A percentile compares a stretch with the other conserved stretches of the same genome.
Evolutionary conservation across 2,113 vertebrate species (phyloP).

Genomic region (Nyctereutes procyonoides): DNA sequence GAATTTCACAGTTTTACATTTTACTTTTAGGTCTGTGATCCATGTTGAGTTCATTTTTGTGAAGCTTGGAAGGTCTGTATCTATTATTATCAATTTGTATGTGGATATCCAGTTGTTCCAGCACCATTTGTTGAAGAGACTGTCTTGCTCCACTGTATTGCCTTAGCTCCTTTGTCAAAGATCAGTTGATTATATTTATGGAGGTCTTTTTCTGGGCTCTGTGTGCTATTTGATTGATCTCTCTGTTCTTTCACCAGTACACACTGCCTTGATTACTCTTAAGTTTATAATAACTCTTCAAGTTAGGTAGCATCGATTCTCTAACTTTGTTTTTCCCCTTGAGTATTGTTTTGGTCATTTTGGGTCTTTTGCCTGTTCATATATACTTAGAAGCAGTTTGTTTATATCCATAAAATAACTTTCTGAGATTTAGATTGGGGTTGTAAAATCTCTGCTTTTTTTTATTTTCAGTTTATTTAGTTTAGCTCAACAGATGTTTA

Average conservation of each 20-base stretch:
- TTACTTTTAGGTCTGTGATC: background rate
- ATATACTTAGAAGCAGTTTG: background rate
- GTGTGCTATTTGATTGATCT: background rate
- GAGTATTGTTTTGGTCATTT: background rate
- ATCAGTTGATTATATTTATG: background rate
- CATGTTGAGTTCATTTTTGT: background rate
- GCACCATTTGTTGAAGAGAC: background rate
- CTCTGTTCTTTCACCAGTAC: background rate
- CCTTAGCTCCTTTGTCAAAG: background rate
- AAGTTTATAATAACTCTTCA: background rate
- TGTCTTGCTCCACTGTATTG: background rate
- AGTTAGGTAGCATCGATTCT: background rate
- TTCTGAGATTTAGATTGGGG: background rate
- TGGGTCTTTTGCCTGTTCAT: background rate
- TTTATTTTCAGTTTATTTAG: background rate
- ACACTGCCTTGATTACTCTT: background rate
- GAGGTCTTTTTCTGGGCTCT: background rate
- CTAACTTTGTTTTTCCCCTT: background rate
- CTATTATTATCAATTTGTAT: background rate
- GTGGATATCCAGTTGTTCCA: background rate
- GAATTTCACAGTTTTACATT: background rate
- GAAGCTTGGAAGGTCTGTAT: background rate
- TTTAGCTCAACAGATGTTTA: conserved; percentile 12
- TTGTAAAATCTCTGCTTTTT: background rate
- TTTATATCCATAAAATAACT: background rate